Base-by-base conservation (phyloP, 1,140 invertebrate genomes). In the Hyles vespertilio region DNA sequence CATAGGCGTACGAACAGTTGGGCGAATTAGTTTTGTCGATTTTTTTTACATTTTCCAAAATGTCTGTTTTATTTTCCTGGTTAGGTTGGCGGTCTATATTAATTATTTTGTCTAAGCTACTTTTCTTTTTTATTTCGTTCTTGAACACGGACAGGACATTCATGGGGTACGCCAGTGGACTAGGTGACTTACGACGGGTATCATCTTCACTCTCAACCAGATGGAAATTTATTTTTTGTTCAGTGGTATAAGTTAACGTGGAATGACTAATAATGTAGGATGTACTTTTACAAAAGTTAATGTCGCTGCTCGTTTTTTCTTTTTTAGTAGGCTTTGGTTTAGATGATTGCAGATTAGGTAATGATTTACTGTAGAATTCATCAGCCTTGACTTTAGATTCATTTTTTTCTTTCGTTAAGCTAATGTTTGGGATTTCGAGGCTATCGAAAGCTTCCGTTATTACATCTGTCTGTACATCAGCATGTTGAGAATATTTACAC, bases 351-450 rank as follows among this genome's bases (percentile, higher is more conserved):
- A 80, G 56, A 72, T 80, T 76, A 53, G 77, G 76, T 55, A 79
- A 49, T 11, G 74, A 78, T 63, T 67, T 68, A 63, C 70, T 75
- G 57, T 69, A 60, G 50, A 83, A 61, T 44, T 64, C 69, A 34
- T 67, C 52, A 63, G 65, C 52, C 40, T 81, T 69, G 51, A 78
- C 70, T 78, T 77, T 81, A 68, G 68, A 53, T 60, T 77, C 67
- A 59, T 46, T 70, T 58, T 73, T 80, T 67, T 79, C 77, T 54
- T 82, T 83, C 51, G 56, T 79, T 73, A 88, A 72, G 32, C 69
- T 82, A 53, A 88, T 77, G 72, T 88, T 84, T 72, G 85, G 85
- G 79, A 85, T 79, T 57, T 81, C 67, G 44, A 88, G 82, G 68
- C 74, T 85, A 71, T 85, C 85, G 66, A 79, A 88, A 52, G 64